These are phyloP conservation scores for Montipora cactus DNA, from an alignment of 64 coral and sea anemone species.

Conservation along the genomic window DNA sequence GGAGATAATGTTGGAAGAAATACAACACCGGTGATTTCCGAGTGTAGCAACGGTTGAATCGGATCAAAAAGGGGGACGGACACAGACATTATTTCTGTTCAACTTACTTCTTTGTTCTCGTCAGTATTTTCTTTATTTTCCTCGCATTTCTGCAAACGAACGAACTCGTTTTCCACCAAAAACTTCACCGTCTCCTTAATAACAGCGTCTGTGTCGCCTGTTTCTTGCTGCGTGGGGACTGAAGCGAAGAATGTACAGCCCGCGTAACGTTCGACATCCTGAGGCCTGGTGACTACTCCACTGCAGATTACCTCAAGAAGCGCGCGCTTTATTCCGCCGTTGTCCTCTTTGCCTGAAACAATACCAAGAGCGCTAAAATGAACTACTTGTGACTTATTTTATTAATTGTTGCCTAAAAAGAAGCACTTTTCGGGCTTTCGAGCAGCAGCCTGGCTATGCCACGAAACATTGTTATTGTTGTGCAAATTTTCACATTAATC, in stretches of 20 bases:
- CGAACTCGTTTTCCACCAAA: constrained; percentile 93
- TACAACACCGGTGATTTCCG: too few relatives aligned
- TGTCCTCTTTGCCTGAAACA: constrained; percentile 67
- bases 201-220: constrained; percentile 20
- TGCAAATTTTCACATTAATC: too few relatives aligned
- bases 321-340: constrained; percentile 95
- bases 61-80: neutral
- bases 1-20: neutral
- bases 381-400: neutral
- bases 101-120: constrained; percentile 8
- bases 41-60: too few relatives aligned
- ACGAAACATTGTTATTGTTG: too few relatives aligned
- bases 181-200: constrained; percentile 79
- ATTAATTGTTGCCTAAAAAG: neutral
- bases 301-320: constrained; percentile 95
- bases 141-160: constrained; percentile 68
- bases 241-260: constrained; percentile 93
- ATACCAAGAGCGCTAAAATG: neutral
- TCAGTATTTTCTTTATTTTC: constrained; percentile 33
- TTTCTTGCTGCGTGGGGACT: constrained; percentile 42
- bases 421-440: neutral
- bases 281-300: constrained; percentile 73
- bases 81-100: neutral
- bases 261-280: constrained; percentile 91
- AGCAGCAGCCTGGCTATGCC: too few relatives aligned